Percentiles rank a stretch among this genome's conserved stretches.
Conservation (phyloP, 2,113 vertebrate species). For the Hyaena hyaena region DNA sequence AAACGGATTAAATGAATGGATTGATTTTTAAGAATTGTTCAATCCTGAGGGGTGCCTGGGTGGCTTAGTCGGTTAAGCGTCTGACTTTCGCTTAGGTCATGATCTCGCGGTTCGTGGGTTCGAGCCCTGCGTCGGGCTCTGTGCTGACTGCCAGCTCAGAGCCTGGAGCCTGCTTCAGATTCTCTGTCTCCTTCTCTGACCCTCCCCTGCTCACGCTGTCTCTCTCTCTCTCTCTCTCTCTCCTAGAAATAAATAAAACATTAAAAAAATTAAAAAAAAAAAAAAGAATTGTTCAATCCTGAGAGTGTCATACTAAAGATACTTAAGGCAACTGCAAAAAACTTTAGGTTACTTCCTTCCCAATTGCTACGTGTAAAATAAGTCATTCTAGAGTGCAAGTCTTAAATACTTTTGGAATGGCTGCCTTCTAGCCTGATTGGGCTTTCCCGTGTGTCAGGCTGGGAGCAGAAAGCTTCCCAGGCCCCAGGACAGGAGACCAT, state of each 20-base stretch:
- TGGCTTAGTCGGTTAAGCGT: too few species aligned
- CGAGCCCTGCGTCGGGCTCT: too few species aligned
- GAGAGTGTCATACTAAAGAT: background rate
- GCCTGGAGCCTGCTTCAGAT: too few species aligned
- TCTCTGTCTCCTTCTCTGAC: too few species aligned
- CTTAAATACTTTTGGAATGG: background rate
- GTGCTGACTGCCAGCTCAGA: too few species aligned
- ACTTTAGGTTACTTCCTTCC: background rate
- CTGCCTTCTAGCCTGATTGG: background rate
- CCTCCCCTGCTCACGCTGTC: too few species aligned
- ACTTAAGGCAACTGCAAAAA: background rate
- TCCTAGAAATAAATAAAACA: too few species aligned
- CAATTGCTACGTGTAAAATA: background rate
- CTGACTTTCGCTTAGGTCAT: too few species aligned
- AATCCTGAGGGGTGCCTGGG: background rate
- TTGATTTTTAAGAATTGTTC: slow-evolving; percentile 17
- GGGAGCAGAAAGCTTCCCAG: background rate
- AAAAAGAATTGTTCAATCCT: background rate
- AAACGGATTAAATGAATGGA: background rate
- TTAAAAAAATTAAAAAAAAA: too few species aligned
- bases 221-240: too few species aligned
- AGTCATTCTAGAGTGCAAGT: background rate
- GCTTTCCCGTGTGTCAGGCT: background rate
- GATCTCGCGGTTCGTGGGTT: too few species aligned
- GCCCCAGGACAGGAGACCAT: background rate